phyloP scores from a whole-genome alignment of 2,113 vertebrate genomes.

The Spilogale gracilis region DNA sequence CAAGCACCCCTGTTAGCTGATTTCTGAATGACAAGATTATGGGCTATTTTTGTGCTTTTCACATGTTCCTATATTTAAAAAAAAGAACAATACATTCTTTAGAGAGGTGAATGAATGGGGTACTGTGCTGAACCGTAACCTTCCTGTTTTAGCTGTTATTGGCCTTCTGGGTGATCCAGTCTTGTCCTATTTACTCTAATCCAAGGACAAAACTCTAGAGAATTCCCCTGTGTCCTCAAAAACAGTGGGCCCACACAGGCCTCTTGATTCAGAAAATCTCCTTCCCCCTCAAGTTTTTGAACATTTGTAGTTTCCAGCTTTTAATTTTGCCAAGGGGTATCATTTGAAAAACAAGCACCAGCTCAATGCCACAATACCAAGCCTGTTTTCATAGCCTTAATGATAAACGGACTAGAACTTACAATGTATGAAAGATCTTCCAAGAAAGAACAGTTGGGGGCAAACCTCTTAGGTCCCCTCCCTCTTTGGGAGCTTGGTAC shows the following conservation, averaged over 20 bases:
- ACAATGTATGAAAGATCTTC: not conserved
- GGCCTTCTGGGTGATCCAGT: not conserved
- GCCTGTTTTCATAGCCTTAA: not conserved
- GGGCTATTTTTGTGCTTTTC: not conserved
- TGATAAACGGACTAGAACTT: conserved; percentile 5
- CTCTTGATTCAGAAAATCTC: not conserved
- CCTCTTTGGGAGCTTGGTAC: no score
- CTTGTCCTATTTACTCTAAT: not conserved
- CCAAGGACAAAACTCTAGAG: not conserved
- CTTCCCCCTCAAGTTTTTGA: not conserved
- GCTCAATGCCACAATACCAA: not conserved
- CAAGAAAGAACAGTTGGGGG: no score
- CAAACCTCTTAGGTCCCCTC: no score
- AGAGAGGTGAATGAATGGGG: not conserved
- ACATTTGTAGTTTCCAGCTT: not conserved
- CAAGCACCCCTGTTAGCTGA: not conserved
- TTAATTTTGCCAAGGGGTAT: not conserved
- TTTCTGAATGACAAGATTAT: conserved; percentile 34
- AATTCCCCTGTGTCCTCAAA: not conserved
- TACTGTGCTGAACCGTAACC: not conserved
- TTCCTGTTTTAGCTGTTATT: not conserved
- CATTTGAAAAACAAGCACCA: not conserved
- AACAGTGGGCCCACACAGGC: not conserved
- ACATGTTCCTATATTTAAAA: conserved; percentile 9
- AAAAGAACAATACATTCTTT: not conserved